Evolutionary conservation across 1,140 invertebrate genomes (phyloP), one percentile per base, ranked within the genome.

Genomic region (Augochlora pura): DNA sequence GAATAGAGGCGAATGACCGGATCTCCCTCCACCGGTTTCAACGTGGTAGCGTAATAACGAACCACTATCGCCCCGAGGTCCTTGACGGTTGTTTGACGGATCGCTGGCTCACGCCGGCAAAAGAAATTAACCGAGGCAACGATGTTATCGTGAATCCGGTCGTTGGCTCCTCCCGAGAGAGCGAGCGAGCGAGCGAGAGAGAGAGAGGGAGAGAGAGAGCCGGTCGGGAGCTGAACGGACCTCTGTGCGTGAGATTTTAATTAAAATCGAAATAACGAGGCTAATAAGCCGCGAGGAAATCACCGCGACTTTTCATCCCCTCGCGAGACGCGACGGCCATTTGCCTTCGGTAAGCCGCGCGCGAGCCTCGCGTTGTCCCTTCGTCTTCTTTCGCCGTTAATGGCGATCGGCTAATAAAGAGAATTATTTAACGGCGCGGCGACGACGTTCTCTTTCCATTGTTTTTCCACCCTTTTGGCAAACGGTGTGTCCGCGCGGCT

Each of bases 71-170:
- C 18, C 49, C 52, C 49, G 68, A 27, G 63, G 54, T 72, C 32
- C 60, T 64, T 39, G 18, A 23, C 59, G 42, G 46, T 77, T 60
- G 32, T 77, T 77, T 77, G 76, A 77, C 39, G 59, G 38, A 72
- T 27, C 42, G 75, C 59, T 70, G 54, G 60, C 68, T 77, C 32
- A 12, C 32, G 46, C 9, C 49, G 59, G 42, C 14, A 27, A 64
- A 71, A 39, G 46, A 64, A 71, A 63, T 77, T 77, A 77, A 54
- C 23, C 59, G n/a, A 16, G 23, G 32, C n/a, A 64, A 63, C 23
- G 76, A 77, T 64, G 59, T 64, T 77, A 71, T 77, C 46, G 4
- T 63, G 62, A 77, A 63, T 52, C 57, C 46, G 32, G 7, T 63
- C 67, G 25, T 77, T 71, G 67, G 52, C n/a, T 16, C n/a, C 23